phyloP scores from a whole-genome alignment of 2,888 invertebrate species.

The Drosophila infuscata region DNA sequence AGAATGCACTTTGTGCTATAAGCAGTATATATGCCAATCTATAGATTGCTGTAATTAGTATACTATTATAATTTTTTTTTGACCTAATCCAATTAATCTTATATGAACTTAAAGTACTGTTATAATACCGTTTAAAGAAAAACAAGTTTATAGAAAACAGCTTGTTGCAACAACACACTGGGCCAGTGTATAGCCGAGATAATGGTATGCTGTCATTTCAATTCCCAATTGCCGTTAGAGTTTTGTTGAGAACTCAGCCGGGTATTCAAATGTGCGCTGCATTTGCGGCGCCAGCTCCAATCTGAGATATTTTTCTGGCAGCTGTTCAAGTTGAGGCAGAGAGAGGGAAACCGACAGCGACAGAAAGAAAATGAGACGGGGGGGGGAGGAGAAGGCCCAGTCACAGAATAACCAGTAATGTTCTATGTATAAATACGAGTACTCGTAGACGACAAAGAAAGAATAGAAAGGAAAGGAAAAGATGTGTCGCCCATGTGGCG shows the following conservation, averaged over 20 bases:
- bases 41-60: background rate
- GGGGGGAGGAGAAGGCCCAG: background rate
- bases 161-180: background rate
- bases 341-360: background rate
- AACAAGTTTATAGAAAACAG: background rate
- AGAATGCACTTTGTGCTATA: background rate
- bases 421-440: constrained; percentile 28
- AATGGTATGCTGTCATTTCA: constrained; percentile 7
- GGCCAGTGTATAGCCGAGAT: background rate
- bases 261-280: constrained; percentile 21
- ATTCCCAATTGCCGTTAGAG: constrained; percentile 27
- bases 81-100: background rate
- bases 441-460: constrained; percentile 6
- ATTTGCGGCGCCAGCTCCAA: constrained; percentile 25
- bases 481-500: constrained; percentile 59
- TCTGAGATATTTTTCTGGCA: constrained; percentile 54
- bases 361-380: constrained; percentile 6
- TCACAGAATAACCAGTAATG: constrained; percentile 53
- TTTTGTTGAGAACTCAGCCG: constrained; percentile 3
- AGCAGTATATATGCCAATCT: background rate
- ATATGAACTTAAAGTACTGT: background rate
- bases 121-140: constrained; percentile 1
- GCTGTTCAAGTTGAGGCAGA: constrained; percentile 53
- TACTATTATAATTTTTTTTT: background rate
- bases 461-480: background rate